These are phyloP conservation scores for Xyrauchen texanus DNA, from an alignment of 2,113 vertebrate species.

Conservation along the genomic window DNA sequence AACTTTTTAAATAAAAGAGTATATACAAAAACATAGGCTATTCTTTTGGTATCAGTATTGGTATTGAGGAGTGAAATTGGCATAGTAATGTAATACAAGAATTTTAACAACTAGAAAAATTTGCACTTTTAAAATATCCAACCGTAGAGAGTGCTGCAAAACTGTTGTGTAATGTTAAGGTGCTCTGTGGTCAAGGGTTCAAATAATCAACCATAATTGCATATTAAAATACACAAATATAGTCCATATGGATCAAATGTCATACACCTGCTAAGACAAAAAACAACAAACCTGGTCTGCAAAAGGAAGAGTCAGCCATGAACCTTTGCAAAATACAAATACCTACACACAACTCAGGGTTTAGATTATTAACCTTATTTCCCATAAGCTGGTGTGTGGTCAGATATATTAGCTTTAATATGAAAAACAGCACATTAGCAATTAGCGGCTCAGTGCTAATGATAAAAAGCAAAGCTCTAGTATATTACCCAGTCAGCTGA, in stretches of 20 bases:
- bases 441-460: slow-evolving; percentile 42
- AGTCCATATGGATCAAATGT: background rate
- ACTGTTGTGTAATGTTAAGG: too few relatives aligned
- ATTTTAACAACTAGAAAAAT: too few relatives aligned
- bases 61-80: too few relatives aligned
- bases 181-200: too few relatives aligned
- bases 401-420: slow-evolving; percentile 41
- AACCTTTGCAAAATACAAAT: background rate
- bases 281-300: background rate
- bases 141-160: too few relatives aligned
- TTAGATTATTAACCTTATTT: slow-evolving; percentile 41
- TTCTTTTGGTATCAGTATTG: too few relatives aligned
- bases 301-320: background rate
- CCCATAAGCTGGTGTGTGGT: slow-evolving; percentile 27
- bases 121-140: too few relatives aligned
- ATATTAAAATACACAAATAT: background rate
- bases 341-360: slow-evolving; percentile 19
- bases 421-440: slow-evolving; percentile 29
- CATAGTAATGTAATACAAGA: too few relatives aligned
- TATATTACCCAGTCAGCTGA: slow-evolving; percentile 25
- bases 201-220: background rate
- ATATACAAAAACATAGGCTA: too few relatives aligned
- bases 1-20: too few relatives aligned
- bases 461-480: slow-evolving; percentile 29
- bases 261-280: background rate